Evolutionary conservation across 2,888 invertebrate genomes (phyloP).

Genomic region (Platypus cylindrus): DNA sequence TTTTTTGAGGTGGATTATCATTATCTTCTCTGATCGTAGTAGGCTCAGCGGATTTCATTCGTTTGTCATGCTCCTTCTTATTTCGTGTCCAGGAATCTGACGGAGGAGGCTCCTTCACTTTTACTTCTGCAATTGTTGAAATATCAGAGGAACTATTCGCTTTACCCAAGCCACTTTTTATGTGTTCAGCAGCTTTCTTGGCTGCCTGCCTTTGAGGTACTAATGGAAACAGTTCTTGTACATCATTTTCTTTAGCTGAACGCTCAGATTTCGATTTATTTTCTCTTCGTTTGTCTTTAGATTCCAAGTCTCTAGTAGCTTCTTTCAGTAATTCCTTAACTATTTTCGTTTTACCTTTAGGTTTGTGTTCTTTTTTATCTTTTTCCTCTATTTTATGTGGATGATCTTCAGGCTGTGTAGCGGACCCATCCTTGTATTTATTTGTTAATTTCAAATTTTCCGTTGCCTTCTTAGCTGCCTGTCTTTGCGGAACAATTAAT

Average conservation of each 20-base stretch:
- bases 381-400: slow-evolving; percentile 12
- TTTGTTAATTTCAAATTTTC: slow-evolving; percentile 70
- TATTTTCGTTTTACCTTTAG: slow-evolving; percentile 5
- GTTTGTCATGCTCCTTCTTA: slow-evolving; percentile 29
- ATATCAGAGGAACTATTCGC: slow-evolving; percentile 17
- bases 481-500: slow-evolving; percentile 77
- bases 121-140: slow-evolving; percentile 25
- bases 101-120: slow-evolving; percentile 17
- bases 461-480: slow-evolving; percentile 83
- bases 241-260: slow-evolving; percentile 36
- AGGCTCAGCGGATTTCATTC: slow-evolving; percentile 22
- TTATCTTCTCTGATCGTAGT: slow-evolving; percentile 11
- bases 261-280: slow-evolving; percentile 29
- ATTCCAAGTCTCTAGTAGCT: slow-evolving; percentile 19
- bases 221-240: slow-evolving; percentile 57
- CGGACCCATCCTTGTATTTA: slow-evolving; percentile 27
- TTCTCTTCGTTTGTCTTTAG: slow-evolving; percentile 19
- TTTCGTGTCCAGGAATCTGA: slow-evolving; percentile 11
- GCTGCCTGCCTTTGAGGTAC: slow-evolving; percentile 85
- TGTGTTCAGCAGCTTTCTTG: slow-evolving; percentile 82
- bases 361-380: slow-evolving; percentile 11
- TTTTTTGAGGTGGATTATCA: slow-evolving; percentile 25
- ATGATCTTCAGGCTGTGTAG: slow-evolving; percentile 15
- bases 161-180: slow-evolving; percentile 64
- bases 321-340: slow-evolving; percentile 28